Base-by-base conservation (phyloP, 2,888 invertebrate genomes). In the Eretmocerus hayati region DNA sequence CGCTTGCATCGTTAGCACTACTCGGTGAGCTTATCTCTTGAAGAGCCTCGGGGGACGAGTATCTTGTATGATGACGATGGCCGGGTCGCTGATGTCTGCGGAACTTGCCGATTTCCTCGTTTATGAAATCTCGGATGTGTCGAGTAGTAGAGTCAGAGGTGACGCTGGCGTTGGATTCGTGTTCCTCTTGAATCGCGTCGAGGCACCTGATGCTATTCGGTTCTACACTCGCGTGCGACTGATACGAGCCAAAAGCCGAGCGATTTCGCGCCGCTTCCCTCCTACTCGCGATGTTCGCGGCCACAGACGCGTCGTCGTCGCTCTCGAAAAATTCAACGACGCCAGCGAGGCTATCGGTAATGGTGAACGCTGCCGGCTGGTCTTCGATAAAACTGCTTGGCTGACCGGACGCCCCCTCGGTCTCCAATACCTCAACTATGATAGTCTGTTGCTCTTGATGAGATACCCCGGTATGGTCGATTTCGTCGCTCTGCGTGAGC, bases 161-260 rank as follows among this genome's bases (percentile, higher is more conserved):
- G 21, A 19, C 15, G 9, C 38, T 13, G 21, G 19, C 16, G 40
- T 48, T 35, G 1, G 11, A 32, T 60, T 85, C 85, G 4, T 79
- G 80, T 73, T 88, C 88, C 70, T 88, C 88, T 60, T 83, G 81
- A 56, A 88, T 88, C 5, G 84, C 85, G 63, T 86, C 87, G 62
- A 88, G 73, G 56, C 79, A 83, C 63, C 85, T 77, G 42, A 13
- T 9, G 13, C 30, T 30, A 15, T 50, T 50, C 45, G 50, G 26
- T 46, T 53, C 53, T n/a, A 40, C 48, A 46, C 50, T 53, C 48
- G 48, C 37, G 32, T 53, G 53, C 42, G 48, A 53, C 53, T 53
- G 53, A 44, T 47, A 50, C 45, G 44, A 26, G 46, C 48, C 53
- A 47, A 45, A 38, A 30, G 39, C 22, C 21, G 4, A 22, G 13